These are phyloP conservation scores for Epizoanthus rinbou DNA, from an alignment of 92 coral and sea anemone species.

Conservation along the genomic window DNA sequence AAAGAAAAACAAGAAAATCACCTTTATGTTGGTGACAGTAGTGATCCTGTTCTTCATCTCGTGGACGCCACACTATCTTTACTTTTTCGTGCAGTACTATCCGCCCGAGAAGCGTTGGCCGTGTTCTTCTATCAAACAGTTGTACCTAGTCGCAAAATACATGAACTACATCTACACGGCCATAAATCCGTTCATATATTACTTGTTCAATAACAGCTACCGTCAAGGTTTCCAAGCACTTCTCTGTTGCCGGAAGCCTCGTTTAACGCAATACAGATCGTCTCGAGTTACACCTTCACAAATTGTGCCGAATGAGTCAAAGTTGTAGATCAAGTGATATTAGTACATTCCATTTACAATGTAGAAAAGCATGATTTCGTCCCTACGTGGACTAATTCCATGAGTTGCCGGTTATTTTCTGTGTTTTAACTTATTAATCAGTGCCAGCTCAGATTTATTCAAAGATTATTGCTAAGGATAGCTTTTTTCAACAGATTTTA, in stretches of 20 bases:
- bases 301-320: neutral
- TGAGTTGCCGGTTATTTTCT: too few species aligned
- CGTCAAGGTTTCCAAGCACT: conserved; percentile 21
- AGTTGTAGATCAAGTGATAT: too few species aligned
- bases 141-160: conserved; percentile 32
- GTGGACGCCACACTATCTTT: conserved; percentile 29
- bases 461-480: too few species aligned
- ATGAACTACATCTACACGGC: conserved; percentile 41
- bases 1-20: conserved; percentile 9
- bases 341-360: too few species aligned
- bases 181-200: conserved; percentile 25
- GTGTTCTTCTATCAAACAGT: neutral
- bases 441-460: too few species aligned
- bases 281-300: conserved; percentile 4
- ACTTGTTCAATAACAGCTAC: conserved; percentile 4
- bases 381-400: too few species aligned
- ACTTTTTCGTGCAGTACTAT: conserved; percentile 27
- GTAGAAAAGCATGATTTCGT: too few species aligned
- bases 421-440: too few species aligned
- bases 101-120: conserved; percentile 9
- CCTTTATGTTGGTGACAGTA: conserved; percentile 2
- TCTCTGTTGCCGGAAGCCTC: conserved; percentile 2
- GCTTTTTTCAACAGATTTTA: too few species aligned
- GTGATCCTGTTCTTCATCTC: conserved; percentile 23
- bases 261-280: neutral